Percentiles rank a stretch among this genome's conserved stretches.
These are phyloP conservation scores for Chorisops tibialis DNA, from an alignment of 2,888 invertebrate species.

Conservation along the genomic window DNA sequence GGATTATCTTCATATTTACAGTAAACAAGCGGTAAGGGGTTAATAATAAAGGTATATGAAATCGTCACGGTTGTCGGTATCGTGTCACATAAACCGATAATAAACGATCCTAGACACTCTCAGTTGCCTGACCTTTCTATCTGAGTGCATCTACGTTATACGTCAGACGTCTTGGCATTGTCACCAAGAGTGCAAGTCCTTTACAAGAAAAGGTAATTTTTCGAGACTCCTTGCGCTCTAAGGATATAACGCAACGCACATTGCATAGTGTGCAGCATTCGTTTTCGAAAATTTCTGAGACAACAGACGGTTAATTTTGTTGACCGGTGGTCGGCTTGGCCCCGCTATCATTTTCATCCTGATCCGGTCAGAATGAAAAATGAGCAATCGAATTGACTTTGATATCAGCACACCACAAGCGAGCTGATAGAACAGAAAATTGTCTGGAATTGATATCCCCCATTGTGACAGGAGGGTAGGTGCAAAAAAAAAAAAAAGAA, in stretches of 20 bases:
- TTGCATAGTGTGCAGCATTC: no score
- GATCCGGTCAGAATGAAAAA: conserved; percentile 28
- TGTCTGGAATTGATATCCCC: conserved; percentile 22
- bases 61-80: background rate
- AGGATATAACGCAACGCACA: no score
- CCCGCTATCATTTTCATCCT: conserved; percentile 2
- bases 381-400: conserved; percentile 27
- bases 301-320: no score
- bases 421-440: conserved; percentile 20
- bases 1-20: conserved; percentile 48
- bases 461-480: conserved; percentile 21
- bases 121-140: no score
- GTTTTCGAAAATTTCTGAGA: no score
- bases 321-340: conserved; percentile 4
- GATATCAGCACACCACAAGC: conserved; percentile 27
- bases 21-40: conserved; percentile 42
- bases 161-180: no score
- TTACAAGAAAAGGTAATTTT: no score
- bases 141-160: no score
- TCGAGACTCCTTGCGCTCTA: no score
- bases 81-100: no score
- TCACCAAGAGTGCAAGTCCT: no score
- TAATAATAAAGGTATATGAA: background rate
- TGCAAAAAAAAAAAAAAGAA: background rate
- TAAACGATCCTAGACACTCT: no score